These are phyloP conservation scores for Oophaga sylvatica DNA, from an alignment of 2,797 vertebrate species.

Conservation along the genomic window DNA sequence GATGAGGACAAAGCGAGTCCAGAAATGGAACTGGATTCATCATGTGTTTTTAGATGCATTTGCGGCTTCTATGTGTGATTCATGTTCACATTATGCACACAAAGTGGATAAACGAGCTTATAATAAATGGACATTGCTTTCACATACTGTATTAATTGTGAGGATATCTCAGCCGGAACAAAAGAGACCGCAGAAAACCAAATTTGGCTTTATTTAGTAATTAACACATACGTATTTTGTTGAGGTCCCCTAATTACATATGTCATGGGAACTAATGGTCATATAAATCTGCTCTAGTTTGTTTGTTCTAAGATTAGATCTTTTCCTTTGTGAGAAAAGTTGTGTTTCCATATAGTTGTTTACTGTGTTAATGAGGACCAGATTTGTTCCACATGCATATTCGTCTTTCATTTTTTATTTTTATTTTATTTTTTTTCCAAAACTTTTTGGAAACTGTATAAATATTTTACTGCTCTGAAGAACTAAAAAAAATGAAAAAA, in stretches of 20 bases:
- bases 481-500: neutral
- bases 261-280: constrained; percentile 38
- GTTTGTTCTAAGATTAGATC: constrained; percentile 41
- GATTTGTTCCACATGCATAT: constrained; percentile 37
- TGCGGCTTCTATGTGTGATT: neutral
- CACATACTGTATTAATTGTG: constrained; percentile 11
- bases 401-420: neutral
- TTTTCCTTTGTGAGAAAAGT: constrained; percentile 52
- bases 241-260: neutral
- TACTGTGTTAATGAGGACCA: constrained; percentile 40
- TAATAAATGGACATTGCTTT: neutral
- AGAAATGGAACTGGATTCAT: neutral
- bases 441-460: neutral
- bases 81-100: neutral
- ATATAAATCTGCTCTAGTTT: constrained; percentile 35
- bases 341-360: constrained; percentile 33
- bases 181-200: neutral
- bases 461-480: neutral
- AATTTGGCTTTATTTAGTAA: neutral
- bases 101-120: constrained; percentile 5
- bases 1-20: neutral
- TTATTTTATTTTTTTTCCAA: neutral
- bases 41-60: neutral
- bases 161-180: neutral
- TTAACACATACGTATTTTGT: constrained; percentile 13